Base-by-base conservation (phyloP, 2,888 invertebrate species). In the Stratiomys singularior region DNA sequence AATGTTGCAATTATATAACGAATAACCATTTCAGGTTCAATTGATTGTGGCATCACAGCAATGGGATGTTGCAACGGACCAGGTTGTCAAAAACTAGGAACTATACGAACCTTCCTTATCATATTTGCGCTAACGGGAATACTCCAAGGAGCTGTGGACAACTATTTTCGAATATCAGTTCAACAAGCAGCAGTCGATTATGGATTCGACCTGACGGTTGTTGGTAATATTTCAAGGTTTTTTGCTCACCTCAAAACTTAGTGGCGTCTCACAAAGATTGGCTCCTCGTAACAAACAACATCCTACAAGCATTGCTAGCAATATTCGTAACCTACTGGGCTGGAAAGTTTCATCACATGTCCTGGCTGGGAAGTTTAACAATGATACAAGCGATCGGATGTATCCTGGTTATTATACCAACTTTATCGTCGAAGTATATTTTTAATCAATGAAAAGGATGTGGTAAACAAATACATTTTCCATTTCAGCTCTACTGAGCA, bases 301-400 rank as follows among this genome's bases (percentile, higher is more conserved):
- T 91, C 3, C 88, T 89, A 67, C 89, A 89, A 79, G 89, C 89
- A 1, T 27, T 90, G 3, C 85, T 90, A 47, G 91, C 90, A 0
- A 81, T 91, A 25, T 76, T 85, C 0, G 84, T 91, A 18, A 88
- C 90, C 7, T 90, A 90, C 82, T 91, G 89, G 89, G 90, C 91
- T 0, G 89, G 90, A 80, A 87, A 88, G 83, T 88, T 89, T 47
- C 91, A 91, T 83, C 88, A 90, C 77, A 88, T 89, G 27, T 88
- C 89, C 4, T 92, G 91, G 91, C 84, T 91, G 9, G 90, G 90
- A 64, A 89, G 88, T 2, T 84, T 90, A 1, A 86, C 89, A 4
- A 88, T 91, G 78, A 82, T 90, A 25, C 90, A 91, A 81, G 88
- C 89, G 0, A 84, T 86, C n/a, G 84, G 88, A 13, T 89, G 88